A percentile compares a stretch with the other conserved stretches of the same genome.
Conservation (phyloP, 1,140 invertebrate genomes). For the Drosophila tsacasi region DNA sequence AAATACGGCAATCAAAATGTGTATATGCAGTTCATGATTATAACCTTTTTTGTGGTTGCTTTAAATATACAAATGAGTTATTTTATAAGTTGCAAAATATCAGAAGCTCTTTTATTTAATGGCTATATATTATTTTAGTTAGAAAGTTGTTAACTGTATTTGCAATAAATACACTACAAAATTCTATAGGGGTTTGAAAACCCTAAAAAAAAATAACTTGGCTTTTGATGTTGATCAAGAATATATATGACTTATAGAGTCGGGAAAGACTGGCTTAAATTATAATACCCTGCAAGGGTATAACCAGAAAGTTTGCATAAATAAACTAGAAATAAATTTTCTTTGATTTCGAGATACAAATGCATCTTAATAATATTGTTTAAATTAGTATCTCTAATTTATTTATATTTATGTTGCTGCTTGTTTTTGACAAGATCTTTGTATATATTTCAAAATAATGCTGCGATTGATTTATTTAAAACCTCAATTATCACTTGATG, state of each 20-base stretch:
- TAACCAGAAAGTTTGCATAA: too few species aligned
- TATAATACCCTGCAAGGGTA: too few species aligned
- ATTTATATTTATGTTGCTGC: background rate
- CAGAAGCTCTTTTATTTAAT: background rate
- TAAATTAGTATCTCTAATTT: background rate
- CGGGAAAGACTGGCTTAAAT: too few species aligned
- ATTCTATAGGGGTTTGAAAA: too few species aligned
- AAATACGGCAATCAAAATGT: conserved; percentile 2
- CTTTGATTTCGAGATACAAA: too few species aligned
- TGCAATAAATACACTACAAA: too few species aligned
- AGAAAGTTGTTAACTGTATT: background rate
- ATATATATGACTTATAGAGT: too few species aligned
- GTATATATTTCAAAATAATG: background rate
- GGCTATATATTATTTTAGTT: background rate
- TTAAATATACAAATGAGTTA: background rate
- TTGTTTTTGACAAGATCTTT: background rate
- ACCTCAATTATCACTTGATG: background rate
- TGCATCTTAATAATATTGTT: too few species aligned
- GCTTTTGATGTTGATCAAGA: too few species aligned
- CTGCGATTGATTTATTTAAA: background rate
- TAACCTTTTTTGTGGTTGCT: background rate
- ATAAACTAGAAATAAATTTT: too few species aligned
- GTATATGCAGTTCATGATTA: background rate
- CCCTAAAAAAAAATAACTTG: too few species aligned
- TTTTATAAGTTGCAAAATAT: background rate